Evolutionary conservation across 2,888 invertebrate genomes (phyloP).

Genomic region (Odontocolon sp.): DNA sequence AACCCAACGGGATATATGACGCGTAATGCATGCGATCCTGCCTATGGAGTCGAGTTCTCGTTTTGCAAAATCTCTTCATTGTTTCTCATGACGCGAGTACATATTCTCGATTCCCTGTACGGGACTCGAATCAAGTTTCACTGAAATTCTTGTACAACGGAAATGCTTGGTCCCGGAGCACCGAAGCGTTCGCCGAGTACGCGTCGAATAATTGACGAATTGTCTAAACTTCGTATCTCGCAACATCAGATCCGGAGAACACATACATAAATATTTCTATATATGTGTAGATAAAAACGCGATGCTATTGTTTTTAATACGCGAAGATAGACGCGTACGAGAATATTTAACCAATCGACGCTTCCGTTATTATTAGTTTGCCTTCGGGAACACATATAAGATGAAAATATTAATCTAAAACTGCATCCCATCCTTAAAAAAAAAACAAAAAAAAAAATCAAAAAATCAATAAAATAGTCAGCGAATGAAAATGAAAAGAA

Average conservation of each 20-base stretch:
- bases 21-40: conserved; percentile 27
- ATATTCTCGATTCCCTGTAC: conserved; percentile 46
- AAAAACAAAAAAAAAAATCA: neutral
- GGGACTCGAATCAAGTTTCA: conserved; percentile 39
- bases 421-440: neutral
- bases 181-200: conserved; percentile 10
- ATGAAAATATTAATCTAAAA: neutral
- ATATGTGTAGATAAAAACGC: no score
- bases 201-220: conserved; percentile 47
- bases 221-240: conserved; percentile 33
- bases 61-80: conserved; percentile 46
- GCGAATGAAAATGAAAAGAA: no score
- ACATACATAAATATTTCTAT: no score
- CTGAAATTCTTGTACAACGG: conserved; percentile 5
- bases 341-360: conserved; percentile 16
- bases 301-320: conserved; percentile 25
- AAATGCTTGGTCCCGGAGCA: conserved; percentile 10
- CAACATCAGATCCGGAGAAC: neutral
- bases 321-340: neutral
- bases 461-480: no score
- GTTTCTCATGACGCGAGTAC: conserved; percentile 12
- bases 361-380: neutral
- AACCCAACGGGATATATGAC: conserved; percentile 51
- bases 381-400: neutral
- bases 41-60: neutral